Base-by-base conservation (phyloP, 2,888 invertebrate genomes). In the Euphydryas editha region DNA sequence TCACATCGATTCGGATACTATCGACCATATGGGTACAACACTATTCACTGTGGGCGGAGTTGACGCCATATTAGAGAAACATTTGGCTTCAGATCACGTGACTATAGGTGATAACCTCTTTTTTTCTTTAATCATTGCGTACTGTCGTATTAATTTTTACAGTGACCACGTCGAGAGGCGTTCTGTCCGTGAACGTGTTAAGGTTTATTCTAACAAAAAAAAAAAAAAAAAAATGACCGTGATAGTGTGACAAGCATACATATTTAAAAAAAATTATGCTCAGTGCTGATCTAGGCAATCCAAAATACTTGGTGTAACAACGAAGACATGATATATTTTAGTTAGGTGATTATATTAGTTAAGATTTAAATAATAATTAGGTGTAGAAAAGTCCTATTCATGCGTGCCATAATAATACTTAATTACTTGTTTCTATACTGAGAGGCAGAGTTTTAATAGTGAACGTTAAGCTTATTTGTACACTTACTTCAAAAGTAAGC, bases 281-380 rank as follows among this genome's bases (percentile, higher is more conserved):
- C 8, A 10, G 39, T 39, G 39, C 44, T 44, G 44, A 44, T 44
- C 44, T 15, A 44, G 44, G 44, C 44, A 44, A 44, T 44, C 44
- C 44, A 44, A 44, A 44, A 44, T 44, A 44, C 44, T 17, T 44
- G 44, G 44, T 44, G 44, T 44, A 44, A 44, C 44, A 44, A 44
- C 44, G 44, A 44, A 44, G 44, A 44, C 44, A 44, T 44, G 44
- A 44, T 44, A 44, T 44, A 44, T n/a, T 44, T 44, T 44, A 44
- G 44, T 44, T 44, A 44, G 44, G 44, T 44, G 44, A 44, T 44
- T 44, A 44, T 44, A 44, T 17, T 10, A 17, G 44, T 44, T 44
- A 44, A 44, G 15, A 44, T 44, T 44, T 44, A 44, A 44, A 44
- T 44, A 44, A 44, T 44, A 44, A 44, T 44, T 44, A 44, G 15